Conservation (phyloP, 2,113 vertebrate species). For the Syrrhaptes paradoxus region DNA sequence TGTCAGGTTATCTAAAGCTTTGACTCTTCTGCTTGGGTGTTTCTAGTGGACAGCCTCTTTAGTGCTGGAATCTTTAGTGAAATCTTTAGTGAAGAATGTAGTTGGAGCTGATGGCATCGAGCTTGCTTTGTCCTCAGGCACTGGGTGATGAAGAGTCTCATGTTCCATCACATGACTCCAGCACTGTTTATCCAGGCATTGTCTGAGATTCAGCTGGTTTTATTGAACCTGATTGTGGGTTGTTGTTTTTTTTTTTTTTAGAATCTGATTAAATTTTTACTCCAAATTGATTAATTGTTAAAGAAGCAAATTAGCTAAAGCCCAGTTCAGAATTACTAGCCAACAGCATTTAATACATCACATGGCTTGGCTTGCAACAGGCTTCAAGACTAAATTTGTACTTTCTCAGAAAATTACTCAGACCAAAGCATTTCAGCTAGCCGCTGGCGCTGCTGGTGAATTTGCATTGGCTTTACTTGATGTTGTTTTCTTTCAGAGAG, state of each 20-base stretch:
- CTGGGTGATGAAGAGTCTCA: not conserved
- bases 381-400: not conserved
- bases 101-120: not conserved
- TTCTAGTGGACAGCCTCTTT: not conserved
- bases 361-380: not conserved
- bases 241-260: not conserved
- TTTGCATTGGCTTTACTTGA: not conserved
- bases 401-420: not conserved
- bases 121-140: not conserved
- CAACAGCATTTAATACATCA: not conserved
- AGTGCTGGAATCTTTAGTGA: too few relatives aligned
- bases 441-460: not conserved
- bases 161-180: not conserved
- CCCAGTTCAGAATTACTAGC: not conserved
- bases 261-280: not conserved
- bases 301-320: not conserved
- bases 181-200: not conserved
- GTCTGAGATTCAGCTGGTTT: fast-evolving
- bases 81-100: not conserved
- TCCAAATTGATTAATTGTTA: not conserved
- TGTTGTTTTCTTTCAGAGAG: not conserved
- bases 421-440: not conserved
- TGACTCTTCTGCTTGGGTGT: too few relatives aligned
- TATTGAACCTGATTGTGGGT: not conserved
- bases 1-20: not conserved